phyloP scores from a whole-genome alignment of 2,888 invertebrate species.

The Lasius platythorax region DNA sequence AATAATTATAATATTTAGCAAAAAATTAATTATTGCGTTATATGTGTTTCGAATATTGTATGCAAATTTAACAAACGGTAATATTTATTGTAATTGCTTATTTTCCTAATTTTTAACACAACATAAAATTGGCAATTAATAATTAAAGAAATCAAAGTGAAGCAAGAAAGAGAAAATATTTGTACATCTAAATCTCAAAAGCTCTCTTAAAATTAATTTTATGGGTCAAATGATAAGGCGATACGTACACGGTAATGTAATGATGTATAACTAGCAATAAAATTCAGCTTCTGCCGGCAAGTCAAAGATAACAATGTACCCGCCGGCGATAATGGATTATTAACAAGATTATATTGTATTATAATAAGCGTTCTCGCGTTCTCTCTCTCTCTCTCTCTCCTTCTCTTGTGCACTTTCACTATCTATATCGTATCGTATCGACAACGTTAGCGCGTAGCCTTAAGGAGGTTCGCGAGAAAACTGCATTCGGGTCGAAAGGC shows the following conservation, averaged over 20 bases:
- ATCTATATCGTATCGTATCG: constrained; percentile 3
- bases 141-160: background rate
- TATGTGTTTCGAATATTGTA: background rate
- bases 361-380: constrained; percentile 19
- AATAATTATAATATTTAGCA: background rate
- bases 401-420: constrained; percentile 13
- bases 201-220: background rate
- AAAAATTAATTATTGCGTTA: background rate
- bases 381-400: background rate
- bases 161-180: background rate
- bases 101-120: background rate
- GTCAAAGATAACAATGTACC: constrained; percentile 5
- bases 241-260: constrained; percentile 10
- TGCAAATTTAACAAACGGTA: background rate
- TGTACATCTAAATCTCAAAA: background rate
- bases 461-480: constrained; percentile 59
- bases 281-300: background rate
- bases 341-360: constrained; percentile 32
- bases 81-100: background rate
- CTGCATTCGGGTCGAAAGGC: constrained; percentile 75
- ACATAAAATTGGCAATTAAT: background rate
- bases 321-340: constrained; percentile 12
- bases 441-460: constrained; percentile 27
- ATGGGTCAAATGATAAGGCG: no score
- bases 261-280: background rate